Percentiles rank a stretch among this genome's conserved stretches.
phyloP scores from a whole-genome alignment of 2,113 vertebrate species.

The Carassius auratus region DNA sequence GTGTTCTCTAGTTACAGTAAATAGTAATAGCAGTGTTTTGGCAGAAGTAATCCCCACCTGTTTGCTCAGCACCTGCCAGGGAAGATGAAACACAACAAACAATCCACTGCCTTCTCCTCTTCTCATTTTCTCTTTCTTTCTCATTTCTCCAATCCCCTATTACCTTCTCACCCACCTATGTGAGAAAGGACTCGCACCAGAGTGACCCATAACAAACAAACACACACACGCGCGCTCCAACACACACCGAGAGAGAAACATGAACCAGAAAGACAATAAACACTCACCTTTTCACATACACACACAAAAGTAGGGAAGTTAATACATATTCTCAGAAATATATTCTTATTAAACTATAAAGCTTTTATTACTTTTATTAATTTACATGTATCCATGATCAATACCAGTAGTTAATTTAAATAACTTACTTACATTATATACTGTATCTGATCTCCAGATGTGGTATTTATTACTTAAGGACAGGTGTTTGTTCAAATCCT shows the following conservation, averaged over 20 bases:
- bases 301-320: neutral
- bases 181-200: neutral
- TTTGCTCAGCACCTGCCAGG: neutral
- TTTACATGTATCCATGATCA: no score
- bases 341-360: no score
- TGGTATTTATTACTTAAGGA: neutral
- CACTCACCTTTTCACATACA: neutral
- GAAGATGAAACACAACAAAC: slow-evolving; percentile 40
- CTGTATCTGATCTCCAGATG: neutral
- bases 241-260: neutral
- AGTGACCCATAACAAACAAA: slow-evolving; percentile 1
- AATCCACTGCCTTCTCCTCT: slow-evolving; percentile 30
- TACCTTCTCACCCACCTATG: neutral
- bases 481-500: neutral
- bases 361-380: no score
- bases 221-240: slow-evolving; percentile 1
- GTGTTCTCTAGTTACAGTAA: slow-evolving; percentile 48
- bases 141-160: neutral
- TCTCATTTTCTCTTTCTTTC: neutral
- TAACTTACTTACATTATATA: neutral
- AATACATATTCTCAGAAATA: neutral
- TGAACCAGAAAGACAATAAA: neutral
- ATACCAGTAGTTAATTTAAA: neutral
- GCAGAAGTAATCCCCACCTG: slow-evolving; percentile 35
- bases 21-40: slow-evolving; percentile 38